Base-by-base conservation (phyloP, 2,113 vertebrate genomes). In the Machaerirhynchus nigripectus region DNA sequence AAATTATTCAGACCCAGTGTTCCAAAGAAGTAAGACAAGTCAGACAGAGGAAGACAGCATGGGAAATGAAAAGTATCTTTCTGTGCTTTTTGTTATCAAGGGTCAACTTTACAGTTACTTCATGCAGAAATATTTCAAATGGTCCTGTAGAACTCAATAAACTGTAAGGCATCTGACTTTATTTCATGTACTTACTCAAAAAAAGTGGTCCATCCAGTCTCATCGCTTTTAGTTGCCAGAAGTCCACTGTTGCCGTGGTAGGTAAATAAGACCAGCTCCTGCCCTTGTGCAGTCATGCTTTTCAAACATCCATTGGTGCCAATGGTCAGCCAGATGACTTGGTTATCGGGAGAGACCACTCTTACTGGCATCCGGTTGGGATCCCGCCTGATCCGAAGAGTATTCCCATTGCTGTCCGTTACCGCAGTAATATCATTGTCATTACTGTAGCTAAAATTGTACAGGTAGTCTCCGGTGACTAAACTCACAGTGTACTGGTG, bases 121-220 rank as follows among this genome's bases (percentile, higher is more conserved):
- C 42, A 70, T 23, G 26, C 35, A 64, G 49, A 84, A 91, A 59
- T 76, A 88, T 39, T 78, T 79, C 35, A 79, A 71, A 75, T 6
- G 31, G 30, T 49, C 24, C 15, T 24, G 39, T 5, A 13, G 8
- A 75, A 55, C 53, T 37, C 75, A 55, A 24, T 28, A n/a, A 67
- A 49, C 28, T 28, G 4, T 16, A 63, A 27, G 30, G 39, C n/a
- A 71, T 13, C 26, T 44, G 11, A 68, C 8, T 60, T 71, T 9
- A 31, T 69, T 87, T 39, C 26, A 75, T 69, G 9, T 93, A 99
- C 99, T 99, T 98, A 99, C 99, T 99, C 99, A 88, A 99, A 99
- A 96, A 99, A 99, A 9, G 99, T 99, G 6, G 99, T 99, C 99
- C 99, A 99, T 79, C 99, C 99, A 31, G 99, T 99, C 95, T 99